phyloP scores from a whole-genome alignment of 2,113 vertebrate genomes.

The Tursiops truncatus region DNA sequence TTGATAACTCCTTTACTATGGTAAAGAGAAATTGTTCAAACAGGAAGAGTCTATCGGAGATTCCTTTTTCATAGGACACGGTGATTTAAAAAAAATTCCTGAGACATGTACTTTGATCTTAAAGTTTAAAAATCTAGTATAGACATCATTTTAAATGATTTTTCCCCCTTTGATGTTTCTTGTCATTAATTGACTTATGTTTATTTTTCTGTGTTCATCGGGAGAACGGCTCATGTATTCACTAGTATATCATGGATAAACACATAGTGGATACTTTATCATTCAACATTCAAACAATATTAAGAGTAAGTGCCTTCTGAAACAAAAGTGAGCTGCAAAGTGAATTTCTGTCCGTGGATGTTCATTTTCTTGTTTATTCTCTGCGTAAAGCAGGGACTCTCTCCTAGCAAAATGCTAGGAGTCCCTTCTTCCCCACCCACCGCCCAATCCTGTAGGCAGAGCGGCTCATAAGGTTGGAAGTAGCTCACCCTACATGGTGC shows the following conservation, averaged over 20 bases:
- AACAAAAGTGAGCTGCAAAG: not conserved
- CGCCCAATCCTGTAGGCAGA: not conserved
- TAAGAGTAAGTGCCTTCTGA: not conserved
- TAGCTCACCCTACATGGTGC: not conserved
- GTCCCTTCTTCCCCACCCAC: not conserved
- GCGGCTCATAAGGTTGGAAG: not conserved
- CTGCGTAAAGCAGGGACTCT: not conserved
- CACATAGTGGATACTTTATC: not conserved
- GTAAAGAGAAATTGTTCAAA: constrained; percentile 11
- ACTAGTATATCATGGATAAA: not conserved
- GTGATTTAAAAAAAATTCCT: not conserved
- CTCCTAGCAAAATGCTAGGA: not conserved
- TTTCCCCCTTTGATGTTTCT: constrained; percentile 18
- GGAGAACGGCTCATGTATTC: not conserved
- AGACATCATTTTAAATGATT: not conserved
- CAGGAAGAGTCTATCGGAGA: not conserved
- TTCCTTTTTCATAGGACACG: not conserved
- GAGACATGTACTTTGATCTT: constrained; percentile 34
- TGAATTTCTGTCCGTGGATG: not conserved
- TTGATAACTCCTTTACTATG: not conserved
- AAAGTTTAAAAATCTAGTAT: not conserved
- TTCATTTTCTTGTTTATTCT: constrained; percentile 25
- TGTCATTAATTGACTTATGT: not conserved
- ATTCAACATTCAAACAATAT: not conserved
- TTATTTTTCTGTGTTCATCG: constrained; percentile 4